Evolutionary conservation across 1,140 invertebrate species (phyloP).

Genomic region (Drosophila sturtevanti): DNA sequence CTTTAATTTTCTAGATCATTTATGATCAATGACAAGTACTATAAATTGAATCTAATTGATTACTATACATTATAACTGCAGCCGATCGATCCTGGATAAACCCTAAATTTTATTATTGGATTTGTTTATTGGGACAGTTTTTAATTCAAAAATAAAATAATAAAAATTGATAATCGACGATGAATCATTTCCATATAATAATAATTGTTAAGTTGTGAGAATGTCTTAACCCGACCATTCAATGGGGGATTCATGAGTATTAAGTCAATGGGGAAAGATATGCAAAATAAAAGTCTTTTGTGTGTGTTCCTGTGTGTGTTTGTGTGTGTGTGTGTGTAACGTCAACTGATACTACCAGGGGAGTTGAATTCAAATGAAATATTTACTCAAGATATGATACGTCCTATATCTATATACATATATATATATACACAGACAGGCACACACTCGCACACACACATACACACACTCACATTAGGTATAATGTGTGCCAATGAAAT

Average conservation of each 20-base stretch:
- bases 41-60: too few relatives aligned
- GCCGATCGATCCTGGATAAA: too few relatives aligned
- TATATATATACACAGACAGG: neutral
- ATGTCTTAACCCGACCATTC: neutral
- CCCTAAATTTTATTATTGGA: too few relatives aligned
- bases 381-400: conserved; percentile 70
- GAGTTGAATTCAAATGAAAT: conserved; percentile 47
- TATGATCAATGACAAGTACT: too few relatives aligned
- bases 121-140: too few relatives aligned
- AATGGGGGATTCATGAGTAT: neutral
- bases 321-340: conserved; percentile 45
- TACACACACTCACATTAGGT: too few relatives aligned
- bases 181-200: neutral
- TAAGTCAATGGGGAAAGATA: neutral
- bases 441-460: too few relatives aligned
- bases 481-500: conserved; percentile 30
- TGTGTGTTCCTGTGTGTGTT: conserved; percentile 25
- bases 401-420: neutral
- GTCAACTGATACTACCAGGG: conserved; percentile 6
- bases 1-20: too few relatives aligned
- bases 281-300: conserved; percentile 49
- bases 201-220: neutral
- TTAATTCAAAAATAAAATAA: too few relatives aligned
- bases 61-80: too few relatives aligned
- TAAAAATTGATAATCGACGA: too few relatives aligned